Evolutionary conservation across 1,140 invertebrate genomes (phyloP), one percentile per base, ranked within the genome.

Genomic region (Tetramorium simillimum): DNA sequence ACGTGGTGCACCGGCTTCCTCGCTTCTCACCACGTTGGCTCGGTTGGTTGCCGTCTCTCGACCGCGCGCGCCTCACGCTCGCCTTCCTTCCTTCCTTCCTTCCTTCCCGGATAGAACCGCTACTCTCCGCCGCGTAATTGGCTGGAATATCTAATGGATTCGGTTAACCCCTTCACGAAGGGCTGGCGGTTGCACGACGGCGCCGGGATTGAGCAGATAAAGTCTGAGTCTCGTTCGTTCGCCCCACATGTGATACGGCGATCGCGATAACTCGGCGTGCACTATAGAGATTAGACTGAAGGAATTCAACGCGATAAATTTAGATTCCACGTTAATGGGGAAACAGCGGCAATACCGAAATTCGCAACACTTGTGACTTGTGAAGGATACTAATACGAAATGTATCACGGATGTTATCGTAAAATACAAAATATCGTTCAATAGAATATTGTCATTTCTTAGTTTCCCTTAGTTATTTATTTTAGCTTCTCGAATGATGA

Each of bases 101-200:
- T 46, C 37, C 43, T 86, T 84, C 43, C 85, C 85, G 63, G 82
- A 76, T 85, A 76, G 75, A 86, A 69, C 51, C 76, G 63, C 85
- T 53, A 16, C 53, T 84, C 53, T 62, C 58, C 72, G 72, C 84
- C 53, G 84, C 69, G 63, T 89, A 89, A 89, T 89, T 89, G 75
- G 53, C 56, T 51, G 46, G 82, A 86, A 86, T 81, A 86, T 89
- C 70, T 46, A 56, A 51, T 33, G 75, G 62, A 76, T 86, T 89
- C 70, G 88, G 88, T 90, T 89, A 81, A 89, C 73, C 85, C 70
- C 53, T 58, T 73, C 62, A 69, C 86, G 49, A 76, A 75, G 69
- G 51, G 62, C 53, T 24, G 4, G 58, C 51, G 46, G 72, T 76
- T 33, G 60, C 62, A 60, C 49, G 43, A 58, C 21, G 69, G 70